Conservation (phyloP, 2,113 vertebrate species). For the Nycticebus coucang region DNA sequence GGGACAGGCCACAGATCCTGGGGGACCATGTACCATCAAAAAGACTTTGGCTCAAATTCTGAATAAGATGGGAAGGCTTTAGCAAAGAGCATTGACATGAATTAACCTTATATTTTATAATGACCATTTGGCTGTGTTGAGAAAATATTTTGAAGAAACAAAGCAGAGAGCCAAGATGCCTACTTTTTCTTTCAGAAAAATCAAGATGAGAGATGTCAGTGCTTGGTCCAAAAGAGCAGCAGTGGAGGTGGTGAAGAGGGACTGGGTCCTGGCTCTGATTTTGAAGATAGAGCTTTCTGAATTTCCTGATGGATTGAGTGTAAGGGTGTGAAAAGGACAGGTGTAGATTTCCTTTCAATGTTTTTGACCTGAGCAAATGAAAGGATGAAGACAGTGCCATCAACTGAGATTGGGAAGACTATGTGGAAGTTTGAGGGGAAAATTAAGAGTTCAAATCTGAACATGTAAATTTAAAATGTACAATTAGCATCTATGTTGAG, state of each 20-base stretch:
- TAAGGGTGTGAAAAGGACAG: neutral
- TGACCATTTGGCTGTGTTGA: neutral
- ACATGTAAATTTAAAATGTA: neutral
- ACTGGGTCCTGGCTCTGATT: neutral
- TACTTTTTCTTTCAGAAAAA: neutral
- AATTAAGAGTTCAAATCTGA: neutral
- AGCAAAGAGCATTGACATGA: neutral
- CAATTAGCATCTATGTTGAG: neutral
- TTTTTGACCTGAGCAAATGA: neutral
- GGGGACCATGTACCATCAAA: neutral
- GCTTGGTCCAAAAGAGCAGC: neutral
- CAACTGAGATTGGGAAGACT: neutral
- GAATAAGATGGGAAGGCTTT: neutral
- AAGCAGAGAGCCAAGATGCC: neutral
- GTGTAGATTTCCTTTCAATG: no score
- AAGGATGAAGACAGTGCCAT: neutral
- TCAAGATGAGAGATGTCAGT: neutral
- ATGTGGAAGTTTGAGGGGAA: neutral
- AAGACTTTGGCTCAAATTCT: neutral
- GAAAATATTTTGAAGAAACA: neutral
- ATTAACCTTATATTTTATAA: neutral
- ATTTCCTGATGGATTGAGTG: neutral
- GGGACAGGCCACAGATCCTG: accelerated
- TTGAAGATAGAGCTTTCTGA: neutral
- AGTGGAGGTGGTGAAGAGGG: neutral